Evolutionary conservation across 2,113 vertebrate genomes (phyloP), one percentile per base, ranked within the genome.

Genomic region (Cyprinus carpio): DNA sequence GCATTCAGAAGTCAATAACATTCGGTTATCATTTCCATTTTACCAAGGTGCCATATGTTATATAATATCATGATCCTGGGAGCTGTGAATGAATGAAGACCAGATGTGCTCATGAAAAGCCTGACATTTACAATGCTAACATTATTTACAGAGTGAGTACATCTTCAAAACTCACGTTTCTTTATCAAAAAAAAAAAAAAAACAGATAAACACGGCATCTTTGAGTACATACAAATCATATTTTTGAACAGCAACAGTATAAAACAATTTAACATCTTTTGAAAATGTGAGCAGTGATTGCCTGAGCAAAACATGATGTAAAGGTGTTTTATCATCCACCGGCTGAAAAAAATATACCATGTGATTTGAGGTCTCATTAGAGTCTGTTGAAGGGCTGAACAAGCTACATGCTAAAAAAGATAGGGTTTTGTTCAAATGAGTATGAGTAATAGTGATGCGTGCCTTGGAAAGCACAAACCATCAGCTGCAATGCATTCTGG

Each of bases 61-160:
- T n/a, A n/a, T 29, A 54, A 54, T 31, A 29, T 49, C 13, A 76
- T 71, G 23, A 4, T 51, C n/a, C 25, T 46, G 23, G 11, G 23
- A 43, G n/a, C 43, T 27, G 23, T 46, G 40, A 75, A 49, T 49
- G 10, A 25, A 27, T 49, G 49, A 49, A 75, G 6, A 46, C 23
- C 43, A 49, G 43, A 75, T 75, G 74, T 46, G 40, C 43, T 51
- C 74, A 75, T 75, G 43, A 29, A 51, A 75, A 51, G 43, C 1
- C 7, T 29, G 74, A 75, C 46, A 29, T 18, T 29, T 43, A 6
- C 13, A 75, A 18, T 27, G 40, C 43, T 49, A 75, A 75, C 3
- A 43, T 75, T 75, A 75, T 72, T 72, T 72, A n/a, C 69, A 43
- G 69, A 72, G 29, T 72, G 11, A 43, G 23, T 72, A 71, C 40